Evolutionary conservation across 2,797 vertebrate genomes (phyloP), one percentile per base, ranked within the genome.

Genomic region (Amblyraja radiata): DNA sequence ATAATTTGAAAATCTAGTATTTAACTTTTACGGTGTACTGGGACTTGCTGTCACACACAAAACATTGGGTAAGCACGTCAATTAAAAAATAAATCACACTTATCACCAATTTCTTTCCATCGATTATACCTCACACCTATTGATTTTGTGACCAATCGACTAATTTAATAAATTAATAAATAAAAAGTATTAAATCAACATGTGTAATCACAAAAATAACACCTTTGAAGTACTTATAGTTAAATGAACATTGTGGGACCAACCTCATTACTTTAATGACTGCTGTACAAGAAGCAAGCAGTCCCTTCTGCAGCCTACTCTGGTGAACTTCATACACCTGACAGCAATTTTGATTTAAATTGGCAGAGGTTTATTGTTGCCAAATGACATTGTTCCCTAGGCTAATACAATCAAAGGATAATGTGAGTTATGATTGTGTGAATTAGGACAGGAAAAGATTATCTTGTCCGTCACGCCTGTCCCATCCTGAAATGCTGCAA

Each of bases 401-500:
- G 54, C 80, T 46, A 16, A 46, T 23, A 9, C 79, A 46, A 81
- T 2, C 39, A 23, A 54, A 58, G 18, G 54, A 54, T 25, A 81
- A 81, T 16, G 78, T 80, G 80, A 81, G 39, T 54, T 54, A 58
- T 10, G 21, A 54, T 21, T 9, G 28, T 58, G 46, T 10, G 80
- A 25, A 81, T 25, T 23, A 54, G 80, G 39, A 54, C 80, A 81
- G 39, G 39, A 54, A 81, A 81, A 81, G 80, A 11, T 21, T 25
- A 46, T 80, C 78, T 46, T 0, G 6, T 25, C 7, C 10, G 80
- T 54, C 80, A 54, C 46, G 80, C 80, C 21, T 21, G 80, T 81
- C 80, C 39, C 80, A 81, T 54, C 80, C 46, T 81, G 80, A 81
- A 18, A 46, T 81, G 80, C 39, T 81, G 18, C 80, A 81, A 81